Base-by-base conservation (phyloP, 2,888 invertebrate genomes). In the Lithophane semibrunnea region DNA sequence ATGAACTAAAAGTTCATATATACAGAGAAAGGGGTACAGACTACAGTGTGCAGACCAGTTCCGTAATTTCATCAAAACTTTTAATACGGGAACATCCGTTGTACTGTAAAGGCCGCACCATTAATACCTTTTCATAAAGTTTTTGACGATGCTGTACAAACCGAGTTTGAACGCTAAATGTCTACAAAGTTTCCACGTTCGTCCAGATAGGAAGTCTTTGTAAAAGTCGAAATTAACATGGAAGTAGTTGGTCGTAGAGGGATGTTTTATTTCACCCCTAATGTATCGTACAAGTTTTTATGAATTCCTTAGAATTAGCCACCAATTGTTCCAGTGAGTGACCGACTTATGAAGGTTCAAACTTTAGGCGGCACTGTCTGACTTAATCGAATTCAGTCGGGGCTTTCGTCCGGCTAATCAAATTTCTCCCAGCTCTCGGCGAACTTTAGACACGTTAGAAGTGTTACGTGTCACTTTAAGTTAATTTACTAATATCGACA, bases 351-450 rank as follows among this genome's bases (percentile, higher is more conserved):
- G 89, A 88, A 88, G 85, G 86, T 74, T 82, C 75, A 79, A 90
- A 90, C 87, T 90, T 91, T 77, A 73, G 83, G 75, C 85, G 87
- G 88, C 89, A 88, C 68, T 84, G 88, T 73, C 81, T 77, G 63
- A 73, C 88, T 89, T 92, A 93, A 93, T 93, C 90, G 90, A 93
- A 91, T 93, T 88, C 84, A 84, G 89, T 87, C 86, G 85, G 84
- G 80, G 88, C 86, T 88, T 87, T 79, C 83, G 88, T 87, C 87
- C 84, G 79, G 79, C 87, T 92, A 91, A 91, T 92, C 91, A 89
- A 92, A 91, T 92, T 82, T 85, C 84, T 85, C 71, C 71, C 77
- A 86, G 86, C 77, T 85, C 72, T 64, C 77, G 76, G 74, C 75
- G 77, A 86, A 88, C 84, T 90, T 88, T 78, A 83, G 85, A 73